Percentiles rank a stretch among this genome's conserved stretches.
Conservation (phyloP, 2,888 invertebrate species). For the Parelbella ahira region DNA sequence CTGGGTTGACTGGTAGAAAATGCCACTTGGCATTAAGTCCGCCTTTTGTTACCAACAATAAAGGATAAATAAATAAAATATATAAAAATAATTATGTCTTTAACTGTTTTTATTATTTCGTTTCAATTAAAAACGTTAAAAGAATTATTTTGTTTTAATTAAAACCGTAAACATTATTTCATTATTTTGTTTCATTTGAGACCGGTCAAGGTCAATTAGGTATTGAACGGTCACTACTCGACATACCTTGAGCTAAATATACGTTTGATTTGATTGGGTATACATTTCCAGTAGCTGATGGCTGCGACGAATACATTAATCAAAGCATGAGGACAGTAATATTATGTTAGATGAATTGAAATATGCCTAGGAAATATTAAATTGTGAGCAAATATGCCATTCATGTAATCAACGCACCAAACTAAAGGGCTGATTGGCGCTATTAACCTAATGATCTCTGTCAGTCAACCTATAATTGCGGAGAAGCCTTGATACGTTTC, state of each 20-base stretch:
- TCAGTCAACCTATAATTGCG: constrained; percentile 62
- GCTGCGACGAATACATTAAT: constrained; percentile 17
- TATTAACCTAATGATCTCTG: constrained; percentile 62
- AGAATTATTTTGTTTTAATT: too few relatives aligned
- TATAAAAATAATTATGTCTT: too few relatives aligned
- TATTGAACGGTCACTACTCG: too few relatives aligned
- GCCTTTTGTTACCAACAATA: too few relatives aligned
- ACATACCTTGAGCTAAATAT: constrained; percentile 9
- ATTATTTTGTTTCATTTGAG: too few relatives aligned
- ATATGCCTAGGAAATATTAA: constrained; percentile 19
- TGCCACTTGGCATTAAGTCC: too few relatives aligned
- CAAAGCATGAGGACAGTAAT: constrained; percentile 19
- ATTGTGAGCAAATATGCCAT: constrained; percentile 29
- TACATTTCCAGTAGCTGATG: constrained; percentile 9
- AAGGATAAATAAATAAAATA: too few relatives aligned
- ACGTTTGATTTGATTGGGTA: constrained; percentile 10
- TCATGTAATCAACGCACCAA: constrained; percentile 51
- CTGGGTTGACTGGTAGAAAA: too few relatives aligned
- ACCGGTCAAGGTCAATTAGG: too few relatives aligned
- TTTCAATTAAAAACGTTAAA: too few relatives aligned
- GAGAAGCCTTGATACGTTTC: constrained; percentile 66
- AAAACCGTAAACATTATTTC: too few relatives aligned
- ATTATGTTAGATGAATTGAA: constrained; percentile 20
- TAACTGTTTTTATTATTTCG: too few relatives aligned
- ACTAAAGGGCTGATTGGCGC: constrained; percentile 65